These are phyloP conservation scores for Redunca redunca DNA, from an alignment of 2,113 vertebrate genomes.

Conservation along the genomic window DNA sequence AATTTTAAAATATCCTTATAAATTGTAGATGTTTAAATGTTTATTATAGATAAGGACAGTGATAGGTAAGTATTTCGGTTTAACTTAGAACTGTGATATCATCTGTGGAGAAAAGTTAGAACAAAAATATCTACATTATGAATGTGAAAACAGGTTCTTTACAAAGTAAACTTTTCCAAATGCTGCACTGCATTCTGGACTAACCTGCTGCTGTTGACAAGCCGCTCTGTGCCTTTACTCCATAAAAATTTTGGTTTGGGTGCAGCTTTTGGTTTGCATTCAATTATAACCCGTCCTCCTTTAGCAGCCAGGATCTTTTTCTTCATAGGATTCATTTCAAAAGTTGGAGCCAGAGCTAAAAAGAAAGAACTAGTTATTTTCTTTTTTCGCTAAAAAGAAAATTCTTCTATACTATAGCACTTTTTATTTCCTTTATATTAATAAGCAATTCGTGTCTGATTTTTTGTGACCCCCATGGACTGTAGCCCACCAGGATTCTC, in stretches of 20 bases:
- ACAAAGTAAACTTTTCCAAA: not conserved
- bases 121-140: not conserved
- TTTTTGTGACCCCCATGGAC: not conserved
- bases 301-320: constrained; percentile 89
- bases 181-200: constrained; percentile 11
- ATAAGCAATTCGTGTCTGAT: not conserved
- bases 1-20: not conserved
- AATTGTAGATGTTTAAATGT: not conserved
- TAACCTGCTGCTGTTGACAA: constrained; percentile 92
- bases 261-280: constrained; percentile 94
- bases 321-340: constrained; percentile 93
- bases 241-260: constrained; percentile 91
- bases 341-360: constrained; percentile 91
- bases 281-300: constrained; percentile 91
- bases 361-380: constrained; percentile 48
- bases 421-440: not conserved
- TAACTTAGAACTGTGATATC: not conserved
- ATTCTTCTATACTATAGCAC: not conserved
- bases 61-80: not conserved
- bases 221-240: constrained; percentile 96
- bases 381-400: not conserved
- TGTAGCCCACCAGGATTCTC: not conserved
- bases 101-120: not conserved
- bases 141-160: not conserved
- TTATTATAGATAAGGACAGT: not conserved